These are phyloP conservation scores for Deilephila elpenor DNA, from an alignment of 2,888 invertebrate genomes.

Conservation along the genomic window DNA sequence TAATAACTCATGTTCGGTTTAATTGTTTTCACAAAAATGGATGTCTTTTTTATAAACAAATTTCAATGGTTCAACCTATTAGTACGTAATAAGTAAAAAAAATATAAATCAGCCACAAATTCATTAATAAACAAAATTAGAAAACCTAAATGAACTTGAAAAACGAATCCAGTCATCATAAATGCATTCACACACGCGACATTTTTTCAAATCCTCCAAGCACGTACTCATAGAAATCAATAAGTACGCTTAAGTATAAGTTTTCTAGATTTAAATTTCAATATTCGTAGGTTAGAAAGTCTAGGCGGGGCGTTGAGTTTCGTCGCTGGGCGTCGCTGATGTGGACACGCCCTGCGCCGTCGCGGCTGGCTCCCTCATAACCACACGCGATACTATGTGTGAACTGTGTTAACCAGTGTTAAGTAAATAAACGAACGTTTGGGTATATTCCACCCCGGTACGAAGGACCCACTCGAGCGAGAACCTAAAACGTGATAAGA, in stretches of 20 bases:
- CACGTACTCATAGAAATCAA: constrained; percentile 9
- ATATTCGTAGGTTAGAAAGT: constrained; percentile 38
- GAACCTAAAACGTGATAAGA: not conserved
- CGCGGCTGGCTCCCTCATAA: constrained; percentile 39
- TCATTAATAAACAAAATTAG: no score
- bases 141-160: no score
- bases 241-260: constrained; percentile 13
- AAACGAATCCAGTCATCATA: no score
- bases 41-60: no score
- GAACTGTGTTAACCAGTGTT: constrained; percentile 24
- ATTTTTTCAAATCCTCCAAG: not conserved
- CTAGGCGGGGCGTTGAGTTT: constrained; percentile 59
- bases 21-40: no score
- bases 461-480: not conserved
- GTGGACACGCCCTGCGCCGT: constrained; percentile 72
- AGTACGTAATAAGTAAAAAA: no score
- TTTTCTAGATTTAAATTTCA: constrained; percentile 43
- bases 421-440: constrained; percentile 5
- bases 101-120: no score
- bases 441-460: constrained; percentile 10
- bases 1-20: no score
- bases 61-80: no score
- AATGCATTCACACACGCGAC: no score
- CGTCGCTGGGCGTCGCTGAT: constrained; percentile 68
- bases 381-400: constrained; percentile 29